phyloP scores from a whole-genome alignment of 2,888 invertebrate species.

The Macrophya alboannulata region DNA sequence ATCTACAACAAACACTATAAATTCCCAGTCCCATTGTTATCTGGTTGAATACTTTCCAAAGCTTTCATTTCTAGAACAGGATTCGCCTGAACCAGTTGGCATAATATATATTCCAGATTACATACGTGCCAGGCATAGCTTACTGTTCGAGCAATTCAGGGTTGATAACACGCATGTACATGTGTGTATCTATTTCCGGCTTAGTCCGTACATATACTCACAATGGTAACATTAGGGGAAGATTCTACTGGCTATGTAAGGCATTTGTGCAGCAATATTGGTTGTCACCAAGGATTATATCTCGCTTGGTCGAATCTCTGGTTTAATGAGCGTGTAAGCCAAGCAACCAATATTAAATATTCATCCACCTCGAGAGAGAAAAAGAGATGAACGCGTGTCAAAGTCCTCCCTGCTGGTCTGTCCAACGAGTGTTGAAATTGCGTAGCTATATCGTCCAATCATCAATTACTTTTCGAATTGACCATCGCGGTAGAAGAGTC shows the following conservation, averaged over 20 bases:
- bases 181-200: conserved; percentile 17
- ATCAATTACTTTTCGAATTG: conserved; percentile 15
- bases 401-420: background rate
- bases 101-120: conserved; percentile 25
- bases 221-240: conserved; percentile 8
- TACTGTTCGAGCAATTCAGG: conserved; percentile 36
- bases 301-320: conserved; percentile 6
- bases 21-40: conserved; percentile 38
- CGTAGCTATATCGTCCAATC: background rate
- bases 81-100: conserved; percentile 49
- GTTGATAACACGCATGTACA: conserved; percentile 12
- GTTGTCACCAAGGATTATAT: conserved; percentile 44
- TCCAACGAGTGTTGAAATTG: background rate
- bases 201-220: background rate
- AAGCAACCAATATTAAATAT: background rate
- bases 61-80: conserved; percentile 46
- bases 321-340: conserved; percentile 41
- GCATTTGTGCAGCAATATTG: conserved; percentile 42
- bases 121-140: conserved; percentile 3
- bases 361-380: background rate
- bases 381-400: background rate
- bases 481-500: background rate
- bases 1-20: conserved; percentile 9
- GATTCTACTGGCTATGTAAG: background rate
- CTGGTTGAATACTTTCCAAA: conserved; percentile 35